Percentiles rank a stretch among this genome's conserved stretches.
phyloP scores from a whole-genome alignment of 2,113 vertebrate genomes.

The Ammodramus savannarum region DNA sequence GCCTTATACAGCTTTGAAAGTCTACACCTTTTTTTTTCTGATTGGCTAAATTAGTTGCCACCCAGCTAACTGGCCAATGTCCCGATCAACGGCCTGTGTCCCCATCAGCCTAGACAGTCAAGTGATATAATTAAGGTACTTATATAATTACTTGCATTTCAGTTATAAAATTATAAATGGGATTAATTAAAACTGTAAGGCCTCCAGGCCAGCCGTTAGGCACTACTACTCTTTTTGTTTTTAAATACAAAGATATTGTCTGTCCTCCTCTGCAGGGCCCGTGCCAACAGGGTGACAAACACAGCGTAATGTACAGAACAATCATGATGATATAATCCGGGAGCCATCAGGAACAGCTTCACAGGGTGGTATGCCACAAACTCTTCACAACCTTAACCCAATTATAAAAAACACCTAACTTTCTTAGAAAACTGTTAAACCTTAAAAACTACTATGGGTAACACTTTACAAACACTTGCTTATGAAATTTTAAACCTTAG shows the following conservation, averaged over 20 bases:
- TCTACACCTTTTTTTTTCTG: accelerated
- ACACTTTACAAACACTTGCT: not conserved
- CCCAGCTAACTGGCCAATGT: not conserved
- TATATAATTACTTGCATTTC: not conserved
- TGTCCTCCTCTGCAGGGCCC: not conserved
- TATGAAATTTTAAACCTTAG: not conserved
- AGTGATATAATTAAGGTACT: not conserved
- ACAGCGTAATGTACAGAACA: not conserved
- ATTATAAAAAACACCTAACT: not conserved
- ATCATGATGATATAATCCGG: not conserved
- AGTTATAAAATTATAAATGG: not conserved
- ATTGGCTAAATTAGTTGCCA: not conserved
- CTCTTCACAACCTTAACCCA: not conserved
- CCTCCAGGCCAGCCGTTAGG: not conserved
- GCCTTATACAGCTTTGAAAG: not conserved
- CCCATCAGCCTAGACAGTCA: too few species aligned
- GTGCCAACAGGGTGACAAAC: not conserved
- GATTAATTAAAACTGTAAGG: not conserved
- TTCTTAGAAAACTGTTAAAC: not conserved
- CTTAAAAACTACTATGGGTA: not conserved
- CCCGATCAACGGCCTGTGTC: not conserved
- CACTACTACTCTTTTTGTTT: not conserved
- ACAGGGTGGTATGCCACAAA: not conserved
- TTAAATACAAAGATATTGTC: not conserved
- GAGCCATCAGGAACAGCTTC: not conserved